Evolutionary conservation across 2,113 vertebrate genomes (phyloP), one percentile per base, ranked within the genome.

Genomic region (Gasterosteus aculeatus): DNA sequence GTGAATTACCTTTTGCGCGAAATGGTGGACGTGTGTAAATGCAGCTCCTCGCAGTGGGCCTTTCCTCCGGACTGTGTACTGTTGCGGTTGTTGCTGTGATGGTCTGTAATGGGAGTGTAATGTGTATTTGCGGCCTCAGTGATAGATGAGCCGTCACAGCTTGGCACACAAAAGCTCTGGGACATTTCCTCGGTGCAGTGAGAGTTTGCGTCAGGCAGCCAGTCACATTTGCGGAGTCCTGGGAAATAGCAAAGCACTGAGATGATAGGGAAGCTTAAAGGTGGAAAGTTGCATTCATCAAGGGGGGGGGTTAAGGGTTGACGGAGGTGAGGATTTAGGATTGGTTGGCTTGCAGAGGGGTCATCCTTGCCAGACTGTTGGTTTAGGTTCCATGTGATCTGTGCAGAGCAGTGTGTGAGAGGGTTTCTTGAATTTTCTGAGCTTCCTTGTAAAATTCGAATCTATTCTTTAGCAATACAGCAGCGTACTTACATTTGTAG

Each of bases 171-270:
- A 72, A 83, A 51, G 82, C 88, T 88, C 84, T 77, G 84, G 87
- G 84, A 92, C 87, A 85, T 93, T 91, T 92, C 92, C 84, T 89
- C 90, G 82, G 86, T 71, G 82, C 81, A 92, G 89, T 91, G 92
- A 91, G 91, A 93, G 88, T 92, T 93, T 88, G 92, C 89, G 84
- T 91, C 72, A 81, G 82, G 82, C 83, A 87, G 81, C 78, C 85
- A 89, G 88, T 91, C 89, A 89, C 90, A 92, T 94, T 94, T 92
- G 85, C 92, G 91, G 87, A 85, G 71, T 62, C 80, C 82, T 90
- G 93, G 87, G 90, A 94, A 93, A 93, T 94, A 93, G 90, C 91
- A 86, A 69, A 87, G 81, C n/a, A 46, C 80, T 91, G 89, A 93
- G 87, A 89, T 51, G 78, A 86, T 83, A 62, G 76, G 56, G 72